Evolutionary conservation across 2,797 vertebrate species (phyloP).

Genomic region (Cossypha niveicapilla): DNA sequence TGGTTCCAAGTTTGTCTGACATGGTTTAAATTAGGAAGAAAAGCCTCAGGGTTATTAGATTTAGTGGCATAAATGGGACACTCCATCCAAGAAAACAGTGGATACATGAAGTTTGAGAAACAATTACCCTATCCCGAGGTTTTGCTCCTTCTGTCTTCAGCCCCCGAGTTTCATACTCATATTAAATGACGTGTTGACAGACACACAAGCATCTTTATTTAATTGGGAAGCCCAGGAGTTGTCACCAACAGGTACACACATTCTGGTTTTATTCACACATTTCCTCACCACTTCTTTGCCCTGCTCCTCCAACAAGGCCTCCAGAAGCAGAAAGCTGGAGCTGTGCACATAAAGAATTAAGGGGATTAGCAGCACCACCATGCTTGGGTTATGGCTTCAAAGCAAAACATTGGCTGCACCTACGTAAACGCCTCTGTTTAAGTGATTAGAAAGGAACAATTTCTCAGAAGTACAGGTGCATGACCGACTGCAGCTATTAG

Average conservation of each 20-base stretch:
- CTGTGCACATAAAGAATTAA: neutral
- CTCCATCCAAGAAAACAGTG: neutral
- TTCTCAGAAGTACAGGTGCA: slow-evolving; percentile 75
- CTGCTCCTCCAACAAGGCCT: neutral
- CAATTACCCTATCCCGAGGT: neutral
- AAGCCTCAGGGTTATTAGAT: neutral
- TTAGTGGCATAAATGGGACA: neutral
- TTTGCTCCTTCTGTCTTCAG: neutral
- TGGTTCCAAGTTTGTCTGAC: neutral
- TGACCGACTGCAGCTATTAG: slow-evolving; percentile 7
- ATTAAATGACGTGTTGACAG: neutral
- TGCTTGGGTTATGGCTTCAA: slow-evolving; percentile 17
- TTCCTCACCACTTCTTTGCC: neutral
- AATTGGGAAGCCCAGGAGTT: neutral
- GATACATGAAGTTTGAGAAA: neutral
- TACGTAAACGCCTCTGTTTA: slow-evolving; percentile 43
- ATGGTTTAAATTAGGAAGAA: neutral
- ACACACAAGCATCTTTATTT: neutral
- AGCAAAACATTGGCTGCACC: slow-evolving; percentile 30
- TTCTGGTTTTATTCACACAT: neutral
- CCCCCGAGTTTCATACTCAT: neutral
- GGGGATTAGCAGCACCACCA: slow-evolving; percentile 59
- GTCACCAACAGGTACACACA: neutral
- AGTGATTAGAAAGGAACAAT: slow-evolving; percentile 40
- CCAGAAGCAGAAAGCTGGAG: neutral